These are phyloP conservation scores for Caenorhabditis sp. DNA, from an alignment of 2,888 invertebrate species.

Conservation along the genomic window DNA sequence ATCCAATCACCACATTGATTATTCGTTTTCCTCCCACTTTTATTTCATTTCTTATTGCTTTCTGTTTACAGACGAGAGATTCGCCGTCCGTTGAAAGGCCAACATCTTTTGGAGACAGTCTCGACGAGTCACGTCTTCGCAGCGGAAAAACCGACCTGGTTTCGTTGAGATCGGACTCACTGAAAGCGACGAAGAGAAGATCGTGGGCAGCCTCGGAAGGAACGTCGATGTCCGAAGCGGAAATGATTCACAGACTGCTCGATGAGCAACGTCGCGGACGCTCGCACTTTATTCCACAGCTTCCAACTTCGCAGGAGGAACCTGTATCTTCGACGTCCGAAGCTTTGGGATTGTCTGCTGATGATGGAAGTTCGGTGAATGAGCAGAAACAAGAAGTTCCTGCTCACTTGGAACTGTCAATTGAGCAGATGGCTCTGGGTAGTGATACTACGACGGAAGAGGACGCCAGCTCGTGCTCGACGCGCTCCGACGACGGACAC, in stretches of 20 bases:
- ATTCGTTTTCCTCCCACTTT: neutral
- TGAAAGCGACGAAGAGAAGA: constrained; percentile 77
- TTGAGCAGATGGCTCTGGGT: constrained; percentile 29
- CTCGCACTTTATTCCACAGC: constrained; percentile 65
- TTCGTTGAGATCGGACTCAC: constrained; percentile 73
- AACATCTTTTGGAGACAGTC: constrained; percentile 47
- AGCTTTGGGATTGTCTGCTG: neutral
- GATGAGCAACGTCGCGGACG: constrained; percentile 72
- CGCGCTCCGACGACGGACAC: constrained; percentile 44
- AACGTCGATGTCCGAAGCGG: constrained; percentile 68
- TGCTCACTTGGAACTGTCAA: constrained; percentile 5
- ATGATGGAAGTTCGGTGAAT: neutral
- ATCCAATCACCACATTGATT: too few species aligned
- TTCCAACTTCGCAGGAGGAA: constrained; percentile 52
- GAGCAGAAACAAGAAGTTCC: constrained; percentile 2
- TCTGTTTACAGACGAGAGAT: constrained; percentile 29
- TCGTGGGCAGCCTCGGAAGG: constrained; percentile 77
- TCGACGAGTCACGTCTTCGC: constrained; percentile 63
- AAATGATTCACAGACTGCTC: constrained; percentile 69
- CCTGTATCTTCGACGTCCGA: neutral
- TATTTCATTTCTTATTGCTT: neutral
- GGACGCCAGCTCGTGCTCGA: constrained; percentile 46
- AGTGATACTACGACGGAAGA: constrained; percentile 53
- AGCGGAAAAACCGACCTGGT: constrained; percentile 71
- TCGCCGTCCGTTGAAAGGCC: constrained; percentile 49